Percentiles rank a stretch among this genome's conserved stretches.
These are phyloP conservation scores for Neoniphon sammara DNA, from an alignment of 2,797 vertebrate genomes.

Conservation along the genomic window DNA sequence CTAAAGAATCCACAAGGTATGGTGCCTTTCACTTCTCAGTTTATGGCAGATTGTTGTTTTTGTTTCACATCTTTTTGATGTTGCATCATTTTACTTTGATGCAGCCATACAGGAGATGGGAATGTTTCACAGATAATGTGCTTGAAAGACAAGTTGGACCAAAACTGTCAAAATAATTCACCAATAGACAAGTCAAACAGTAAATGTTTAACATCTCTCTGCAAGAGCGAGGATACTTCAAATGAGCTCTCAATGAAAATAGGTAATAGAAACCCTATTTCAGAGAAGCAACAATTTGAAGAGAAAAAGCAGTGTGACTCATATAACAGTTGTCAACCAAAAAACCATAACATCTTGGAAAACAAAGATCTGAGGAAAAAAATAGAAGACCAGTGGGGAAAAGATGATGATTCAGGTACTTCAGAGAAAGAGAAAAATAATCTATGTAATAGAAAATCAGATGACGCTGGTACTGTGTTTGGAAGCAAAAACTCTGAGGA, in stretches of 20 bases:
- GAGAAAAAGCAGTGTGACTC: slow-evolving; percentile 15
- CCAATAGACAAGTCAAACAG: slow-evolving; percentile 53
- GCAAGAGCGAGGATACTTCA: slow-evolving; percentile 44
- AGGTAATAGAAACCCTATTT: background rate
- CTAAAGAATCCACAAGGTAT: slow-evolving; percentile 80
- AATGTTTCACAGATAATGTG: slow-evolving; percentile 34
- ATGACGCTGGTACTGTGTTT: slow-evolving; percentile 1
- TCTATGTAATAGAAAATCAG: slow-evolving; percentile 33
- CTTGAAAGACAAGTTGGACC: slow-evolving; percentile 44
- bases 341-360: slow-evolving; percentile 14
- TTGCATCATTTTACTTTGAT: slow-evolving; percentile 24
- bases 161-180: slow-evolving; percentile 28
- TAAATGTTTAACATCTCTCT: slow-evolving; percentile 38
- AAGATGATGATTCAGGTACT: slow-evolving; percentile 20
- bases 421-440: slow-evolving; percentile 50
- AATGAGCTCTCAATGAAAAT: slow-evolving; percentile 39
- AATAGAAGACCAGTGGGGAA: slow-evolving; percentile 28
- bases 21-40: background rate
- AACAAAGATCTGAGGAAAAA: slow-evolving; percentile 24
- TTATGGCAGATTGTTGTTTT: background rate
- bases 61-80: slow-evolving; percentile 8
- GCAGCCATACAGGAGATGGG: slow-evolving; percentile 56
- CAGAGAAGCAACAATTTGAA: slow-evolving; percentile 28
- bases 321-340: slow-evolving; percentile 20
- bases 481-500: slow-evolving; percentile 43